Evolutionary conservation across 2,888 invertebrate species (phyloP).

Genomic region (Gnatocerus cornutus): DNA sequence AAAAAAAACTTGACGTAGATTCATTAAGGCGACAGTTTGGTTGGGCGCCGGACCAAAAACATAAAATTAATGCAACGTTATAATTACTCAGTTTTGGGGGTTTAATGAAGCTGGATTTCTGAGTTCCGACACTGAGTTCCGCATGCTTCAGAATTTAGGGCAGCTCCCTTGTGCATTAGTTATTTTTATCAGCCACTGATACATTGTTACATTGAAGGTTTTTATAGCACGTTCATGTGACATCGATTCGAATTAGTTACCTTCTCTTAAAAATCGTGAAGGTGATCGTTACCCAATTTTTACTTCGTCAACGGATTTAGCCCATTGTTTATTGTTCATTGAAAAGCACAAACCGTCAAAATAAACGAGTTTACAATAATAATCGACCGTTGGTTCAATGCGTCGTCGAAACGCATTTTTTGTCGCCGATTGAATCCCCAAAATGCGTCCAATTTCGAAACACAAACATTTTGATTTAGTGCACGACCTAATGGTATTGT

Average conservation of each 20-base stretch:
- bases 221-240: conserved; percentile 11
- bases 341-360: conserved; percentile 1
- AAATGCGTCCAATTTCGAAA: conserved; percentile 16
- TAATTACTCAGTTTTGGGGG: background rate
- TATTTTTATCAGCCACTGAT: conserved; percentile 5
- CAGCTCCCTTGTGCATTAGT: conserved; percentile 5
- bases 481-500: conserved; percentile 34
- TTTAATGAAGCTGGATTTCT: background rate
- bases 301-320: conserved; percentile 3
- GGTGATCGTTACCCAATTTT: conserved; percentile 23
- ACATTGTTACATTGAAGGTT: conserved; percentile 12
- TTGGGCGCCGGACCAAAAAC: background rate
- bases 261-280: conserved; percentile 12
- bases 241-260: conserved; percentile 15
- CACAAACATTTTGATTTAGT: conserved; percentile 40
- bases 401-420: background rate
- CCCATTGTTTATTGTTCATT: conserved; percentile 18
- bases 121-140: background rate
- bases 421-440: background rate
- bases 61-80: background rate
- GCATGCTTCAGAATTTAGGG: conserved; percentile 13
- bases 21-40: background rate
- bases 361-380: background rate
- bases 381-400: background rate
- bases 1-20: background rate